A percentile compares a stretch with the other conserved stretches of the same genome.
Conservation (phyloP, 2,113 vertebrate species). For the Lampris megalopsis region DNA sequence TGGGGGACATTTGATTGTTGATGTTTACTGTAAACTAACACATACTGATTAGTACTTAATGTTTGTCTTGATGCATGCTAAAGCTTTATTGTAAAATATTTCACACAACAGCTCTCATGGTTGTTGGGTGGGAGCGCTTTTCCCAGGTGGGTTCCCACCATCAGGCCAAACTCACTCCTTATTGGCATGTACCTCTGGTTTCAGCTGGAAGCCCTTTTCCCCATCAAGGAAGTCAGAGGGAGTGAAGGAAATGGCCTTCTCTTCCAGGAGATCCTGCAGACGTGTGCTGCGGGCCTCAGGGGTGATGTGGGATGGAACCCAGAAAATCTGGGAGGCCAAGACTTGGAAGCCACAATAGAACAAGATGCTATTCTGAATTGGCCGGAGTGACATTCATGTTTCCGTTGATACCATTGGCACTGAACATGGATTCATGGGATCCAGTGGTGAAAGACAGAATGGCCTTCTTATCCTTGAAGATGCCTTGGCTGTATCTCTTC, state of each 20-base stretch:
- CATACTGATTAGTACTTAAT: no score
- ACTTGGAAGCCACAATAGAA: conserved; percentile 89
- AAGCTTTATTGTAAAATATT: background rate
- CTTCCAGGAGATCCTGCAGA: conserved; percentile 61
- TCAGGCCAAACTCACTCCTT: conserved; percentile 74
- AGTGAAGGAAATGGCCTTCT: conserved; percentile 68
- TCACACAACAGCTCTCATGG: conserved; percentile 74
- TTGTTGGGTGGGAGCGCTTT: conserved; percentile 80
- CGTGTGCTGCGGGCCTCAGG: conserved; percentile 49
- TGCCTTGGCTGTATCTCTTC: conserved; percentile 77
- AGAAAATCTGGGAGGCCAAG: conserved; percentile 85
- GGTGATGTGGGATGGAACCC: conserved; percentile 66
- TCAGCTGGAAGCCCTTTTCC: conserved; percentile 78
- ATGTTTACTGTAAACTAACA: no score
- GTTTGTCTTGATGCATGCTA: no score
- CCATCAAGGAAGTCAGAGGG: conserved; percentile 80
- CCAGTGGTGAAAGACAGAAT: conserved; percentile 89
- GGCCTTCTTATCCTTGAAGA: conserved; percentile 86
- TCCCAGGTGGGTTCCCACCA: conserved; percentile 80
- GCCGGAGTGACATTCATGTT: conserved; percentile 88
- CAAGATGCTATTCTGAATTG: conserved; percentile 86
- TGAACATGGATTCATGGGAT: conserved; percentile 82
- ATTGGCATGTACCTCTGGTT: conserved; percentile 67
- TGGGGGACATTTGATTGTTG: no score
- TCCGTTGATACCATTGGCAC: conserved; percentile 81